These are phyloP conservation scores for Crypturellus undulatus DNA, from an alignment of 2,113 vertebrate genomes.

Conservation along the genomic window DNA sequence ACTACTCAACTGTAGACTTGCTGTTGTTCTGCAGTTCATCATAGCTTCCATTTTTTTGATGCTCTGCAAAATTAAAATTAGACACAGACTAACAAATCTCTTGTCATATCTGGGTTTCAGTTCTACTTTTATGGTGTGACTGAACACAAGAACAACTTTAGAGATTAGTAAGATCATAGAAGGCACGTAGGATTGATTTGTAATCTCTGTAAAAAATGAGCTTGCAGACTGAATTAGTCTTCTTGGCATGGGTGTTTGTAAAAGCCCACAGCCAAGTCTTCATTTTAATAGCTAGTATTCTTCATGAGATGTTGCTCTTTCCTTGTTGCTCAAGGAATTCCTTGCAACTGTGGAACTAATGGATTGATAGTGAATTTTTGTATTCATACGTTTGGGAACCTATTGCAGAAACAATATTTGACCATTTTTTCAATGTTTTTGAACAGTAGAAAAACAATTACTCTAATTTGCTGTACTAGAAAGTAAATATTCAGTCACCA, in stretches of 20 bases:
- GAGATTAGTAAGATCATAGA: neutral
- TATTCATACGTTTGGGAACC: neutral
- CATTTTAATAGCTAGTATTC: neutral
- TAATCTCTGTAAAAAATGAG: neutral
- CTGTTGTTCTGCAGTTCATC: neutral
- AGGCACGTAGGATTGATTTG: neutral
- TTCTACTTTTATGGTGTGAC: conserved; percentile 1
- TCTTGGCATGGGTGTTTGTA: neutral
- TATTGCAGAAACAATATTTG: neutral
- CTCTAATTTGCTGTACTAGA: neutral
- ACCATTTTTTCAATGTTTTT: neutral
- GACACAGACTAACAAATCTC: neutral
- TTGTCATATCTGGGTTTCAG: conserved; percentile 28
- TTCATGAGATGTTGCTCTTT: conserved; percentile 3
- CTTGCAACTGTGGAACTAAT: neutral
- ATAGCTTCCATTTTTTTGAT: neutral
- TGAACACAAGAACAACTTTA: neutral
- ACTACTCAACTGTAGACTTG: neutral
- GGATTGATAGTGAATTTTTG: neutral
- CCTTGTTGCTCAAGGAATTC: neutral
- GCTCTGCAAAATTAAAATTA: neutral
- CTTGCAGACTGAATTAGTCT: neutral
- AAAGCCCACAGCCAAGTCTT: neutral
- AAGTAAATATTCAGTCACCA: neutral
- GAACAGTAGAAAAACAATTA: neutral